phyloP scores from a whole-genome alignment of 2,113 vertebrate genomes.

The Leptobrachium leishanense region DNA sequence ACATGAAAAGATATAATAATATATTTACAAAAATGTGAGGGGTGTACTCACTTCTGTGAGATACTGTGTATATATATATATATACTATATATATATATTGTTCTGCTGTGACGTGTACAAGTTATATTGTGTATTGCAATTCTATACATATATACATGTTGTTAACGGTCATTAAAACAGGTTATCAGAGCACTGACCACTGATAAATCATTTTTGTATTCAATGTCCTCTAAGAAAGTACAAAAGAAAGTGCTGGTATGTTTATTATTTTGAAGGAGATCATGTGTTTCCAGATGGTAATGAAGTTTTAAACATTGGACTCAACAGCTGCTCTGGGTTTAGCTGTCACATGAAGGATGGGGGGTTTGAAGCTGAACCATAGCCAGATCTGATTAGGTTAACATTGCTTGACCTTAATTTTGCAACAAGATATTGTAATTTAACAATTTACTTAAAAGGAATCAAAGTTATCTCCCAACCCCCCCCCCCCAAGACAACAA shows the following conservation, averaged over 20 bases:
- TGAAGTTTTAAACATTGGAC: neutral
- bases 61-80: no score
- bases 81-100: no score
- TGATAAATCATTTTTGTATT: no score
- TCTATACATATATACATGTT: no score
- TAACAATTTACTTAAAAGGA: neutral
- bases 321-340: neutral
- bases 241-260: neutral
- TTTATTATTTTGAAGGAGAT: neutral
- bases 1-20: no score
- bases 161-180: no score
- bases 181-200: no score
- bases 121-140: no score
- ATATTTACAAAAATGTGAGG: no score
- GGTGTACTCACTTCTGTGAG: no score
- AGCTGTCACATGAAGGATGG: neutral
- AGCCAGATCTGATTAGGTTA: neutral
- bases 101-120: no score
- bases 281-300: constrained; percentile 1
- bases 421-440: neutral
- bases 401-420: neutral
- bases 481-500: neutral
- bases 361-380: neutral
- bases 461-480: no score
- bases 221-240: neutral